Evolutionary conservation across 1,140 invertebrate species (phyloP).

Genomic region (Brachionus angularis): DNA sequence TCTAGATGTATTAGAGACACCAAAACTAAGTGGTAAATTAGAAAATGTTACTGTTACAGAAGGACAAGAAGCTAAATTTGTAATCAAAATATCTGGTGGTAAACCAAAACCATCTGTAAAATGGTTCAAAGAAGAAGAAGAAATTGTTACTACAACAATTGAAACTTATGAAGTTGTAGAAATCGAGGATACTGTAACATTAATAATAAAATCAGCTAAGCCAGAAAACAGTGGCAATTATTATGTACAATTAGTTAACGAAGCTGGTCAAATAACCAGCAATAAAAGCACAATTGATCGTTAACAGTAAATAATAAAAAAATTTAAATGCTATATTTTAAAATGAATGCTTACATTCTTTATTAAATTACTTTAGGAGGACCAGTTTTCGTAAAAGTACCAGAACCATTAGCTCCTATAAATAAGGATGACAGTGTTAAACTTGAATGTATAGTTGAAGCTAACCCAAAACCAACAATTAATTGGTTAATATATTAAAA

Average conservation of each 20-base stretch:
- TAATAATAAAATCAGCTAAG: background rate
- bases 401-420: background rate
- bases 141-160: background rate
- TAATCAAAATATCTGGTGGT: background rate
- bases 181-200: background rate
- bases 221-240: background rate
- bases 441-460: conserved; percentile 82
- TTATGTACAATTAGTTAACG: background rate
- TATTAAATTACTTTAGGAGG: background rate
- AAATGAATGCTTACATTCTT: no score
- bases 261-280: background rate
- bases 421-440: background rate
- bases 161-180: background rate
- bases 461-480: conserved; percentile 79
- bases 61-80: background rate
- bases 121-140: background rate
- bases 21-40: background rate
- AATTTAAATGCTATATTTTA: no score
- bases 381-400: background rate
- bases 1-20: background rate
- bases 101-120: background rate
- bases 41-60: background rate
- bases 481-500: conserved; percentile 70
- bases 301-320: background rate
- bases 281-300: background rate